Evolutionary conservation across 1,140 invertebrate genomes (phyloP).

Genomic region (Yoshiicerus persimilis): DNA sequence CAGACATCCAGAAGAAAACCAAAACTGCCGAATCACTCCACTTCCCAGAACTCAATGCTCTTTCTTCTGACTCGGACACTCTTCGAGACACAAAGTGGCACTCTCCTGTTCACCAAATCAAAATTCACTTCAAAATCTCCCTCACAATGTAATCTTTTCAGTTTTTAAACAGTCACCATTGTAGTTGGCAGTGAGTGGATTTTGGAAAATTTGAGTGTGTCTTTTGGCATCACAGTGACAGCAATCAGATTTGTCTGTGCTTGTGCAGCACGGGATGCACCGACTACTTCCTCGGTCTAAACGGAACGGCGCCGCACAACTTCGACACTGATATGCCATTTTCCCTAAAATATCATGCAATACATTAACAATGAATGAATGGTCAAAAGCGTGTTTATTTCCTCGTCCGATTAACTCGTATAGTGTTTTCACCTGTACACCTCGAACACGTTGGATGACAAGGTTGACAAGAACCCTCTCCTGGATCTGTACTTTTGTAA

Average conservation of each 20-base stretch:
- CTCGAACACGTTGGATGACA: constrained; percentile 45
- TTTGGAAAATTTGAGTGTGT: constrained; percentile 31
- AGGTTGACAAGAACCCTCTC: background rate
- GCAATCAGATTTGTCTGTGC: constrained; percentile 39
- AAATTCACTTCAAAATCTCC: background rate
- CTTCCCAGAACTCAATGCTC: constrained; percentile 6
- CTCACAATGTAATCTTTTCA: background rate
- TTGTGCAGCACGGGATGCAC: constrained; percentile 44
- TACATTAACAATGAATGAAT: background rate
- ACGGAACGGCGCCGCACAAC: constrained; percentile 40
- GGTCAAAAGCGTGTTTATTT: background rate
- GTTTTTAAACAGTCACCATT: constrained; percentile 18
- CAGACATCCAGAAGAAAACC: constrained; percentile 43
- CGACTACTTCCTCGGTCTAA: constrained; percentile 45
- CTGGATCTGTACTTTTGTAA: constrained; percentile 6
- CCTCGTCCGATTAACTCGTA: background rate
- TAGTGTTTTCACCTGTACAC: constrained; percentile 36
- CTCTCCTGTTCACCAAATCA: constrained; percentile 33
- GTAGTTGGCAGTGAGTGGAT: constrained; percentile 17
- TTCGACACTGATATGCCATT: constrained; percentile 40
- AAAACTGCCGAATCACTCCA: constrained; percentile 41
- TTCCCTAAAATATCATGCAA: constrained; percentile 27
- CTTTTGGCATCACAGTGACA: constrained; percentile 48
- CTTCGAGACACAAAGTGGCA: constrained; percentile 46
- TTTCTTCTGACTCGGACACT: constrained; percentile 44